Percentiles rank a stretch among this genome's conserved stretches.
These are phyloP conservation scores for Hydrochoerus hydrochaeris DNA, from an alignment of 2,113 vertebrate species.

Conservation along the genomic window DNA sequence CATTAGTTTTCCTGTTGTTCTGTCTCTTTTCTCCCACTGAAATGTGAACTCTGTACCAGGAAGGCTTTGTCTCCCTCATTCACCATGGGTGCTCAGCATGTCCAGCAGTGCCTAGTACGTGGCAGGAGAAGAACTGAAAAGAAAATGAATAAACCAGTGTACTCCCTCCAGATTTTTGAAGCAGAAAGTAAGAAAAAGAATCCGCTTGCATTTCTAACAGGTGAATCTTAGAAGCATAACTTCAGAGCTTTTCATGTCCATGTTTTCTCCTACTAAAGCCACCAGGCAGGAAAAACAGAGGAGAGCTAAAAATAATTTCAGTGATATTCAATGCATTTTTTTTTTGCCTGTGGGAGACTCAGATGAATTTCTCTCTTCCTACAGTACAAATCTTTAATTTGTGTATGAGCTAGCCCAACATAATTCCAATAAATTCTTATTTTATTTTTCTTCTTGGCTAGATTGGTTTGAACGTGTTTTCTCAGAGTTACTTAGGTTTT, in stretches of 20 bases:
- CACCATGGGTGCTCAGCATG: not conserved
- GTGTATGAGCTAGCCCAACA: not conserved
- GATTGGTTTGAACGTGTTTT: not conserved
- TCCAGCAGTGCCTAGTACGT: not conserved
- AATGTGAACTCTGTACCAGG: not conserved
- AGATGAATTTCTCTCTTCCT: not conserved
- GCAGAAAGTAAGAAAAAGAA: not conserved
- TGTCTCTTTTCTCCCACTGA: not conserved
- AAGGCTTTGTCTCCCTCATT: not conserved
- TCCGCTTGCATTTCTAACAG: not conserved
- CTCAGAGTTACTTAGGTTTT: not conserved
- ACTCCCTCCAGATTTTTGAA: not conserved
- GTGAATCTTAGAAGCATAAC: not conserved
- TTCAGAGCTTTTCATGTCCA: not conserved
- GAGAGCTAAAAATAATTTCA: not conserved
- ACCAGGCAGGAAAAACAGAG: not conserved
- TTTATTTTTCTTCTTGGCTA: not conserved
- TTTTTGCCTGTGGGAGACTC: not conserved
- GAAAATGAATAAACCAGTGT: not conserved
- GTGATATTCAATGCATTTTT: not conserved
- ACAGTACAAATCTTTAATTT: not conserved
- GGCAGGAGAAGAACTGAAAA: not conserved
- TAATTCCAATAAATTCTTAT: not conserved
- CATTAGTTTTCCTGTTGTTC: not conserved
- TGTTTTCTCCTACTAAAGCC: not conserved